Percentiles rank a stretch among this genome's conserved stretches.
These are phyloP conservation scores for Cavia porcellus DNA, from an alignment of 2,113 vertebrate species.

Conservation along the genomic window DNA sequence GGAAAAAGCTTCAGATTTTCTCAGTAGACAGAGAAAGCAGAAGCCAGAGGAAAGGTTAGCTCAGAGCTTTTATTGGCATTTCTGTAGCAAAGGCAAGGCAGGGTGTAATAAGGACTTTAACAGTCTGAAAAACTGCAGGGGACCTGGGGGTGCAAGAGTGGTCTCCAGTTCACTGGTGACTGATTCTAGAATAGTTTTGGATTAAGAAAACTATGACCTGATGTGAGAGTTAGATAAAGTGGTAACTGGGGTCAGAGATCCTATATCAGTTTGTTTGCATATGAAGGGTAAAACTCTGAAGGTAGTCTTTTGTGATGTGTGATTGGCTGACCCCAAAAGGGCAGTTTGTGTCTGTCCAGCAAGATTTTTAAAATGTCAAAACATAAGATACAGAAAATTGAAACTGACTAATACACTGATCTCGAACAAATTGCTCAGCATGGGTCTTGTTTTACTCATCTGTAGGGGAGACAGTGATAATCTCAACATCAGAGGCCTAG, in stretches of 20 bases:
- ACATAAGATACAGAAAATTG: background rate
- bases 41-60: rapidly evolving
- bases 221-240: background rate
- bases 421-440: background rate
- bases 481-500: background rate
- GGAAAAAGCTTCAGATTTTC: background rate
- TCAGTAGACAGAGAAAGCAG: background rate
- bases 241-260: no score
- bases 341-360: background rate
- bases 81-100: background rate
- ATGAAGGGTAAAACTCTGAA: background rate
- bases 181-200: background rate
- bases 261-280: background rate
- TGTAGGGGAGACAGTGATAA: background rate
- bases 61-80: background rate
- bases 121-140: background rate
- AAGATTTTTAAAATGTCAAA: background rate
- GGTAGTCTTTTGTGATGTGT: background rate
- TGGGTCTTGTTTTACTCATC: background rate
- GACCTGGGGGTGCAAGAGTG: background rate
- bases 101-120: background rate
- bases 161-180: background rate
- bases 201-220: background rate
- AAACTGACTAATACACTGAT: background rate
- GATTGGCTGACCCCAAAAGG: background rate